Percentiles rank a stretch among this genome's conserved stretches.
Evolutionary conservation across 2,888 invertebrate species (phyloP).

Genomic region (Spatulosminthurus flaviceps): DNA sequence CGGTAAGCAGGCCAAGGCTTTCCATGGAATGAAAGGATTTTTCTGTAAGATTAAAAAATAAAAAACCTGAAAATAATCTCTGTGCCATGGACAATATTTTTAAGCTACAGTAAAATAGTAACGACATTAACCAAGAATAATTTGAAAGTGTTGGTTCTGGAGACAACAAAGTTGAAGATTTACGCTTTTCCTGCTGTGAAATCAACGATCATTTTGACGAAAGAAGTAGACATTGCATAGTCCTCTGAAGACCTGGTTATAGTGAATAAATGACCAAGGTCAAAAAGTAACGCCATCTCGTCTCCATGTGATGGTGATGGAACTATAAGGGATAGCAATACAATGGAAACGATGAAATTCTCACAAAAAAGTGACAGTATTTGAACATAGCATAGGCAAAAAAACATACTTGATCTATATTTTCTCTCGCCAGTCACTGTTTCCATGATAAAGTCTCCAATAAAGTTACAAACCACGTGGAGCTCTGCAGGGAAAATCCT

Average conservation of each 20-base stretch:
- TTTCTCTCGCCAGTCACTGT: not conserved
- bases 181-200: not conserved
- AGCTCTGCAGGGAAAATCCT: not conserved
- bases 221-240: not conserved
- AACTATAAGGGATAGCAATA: not conserved
- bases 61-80: too few relatives aligned
- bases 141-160: not conserved
- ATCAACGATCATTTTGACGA: not conserved
- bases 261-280: not conserved
- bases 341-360: not conserved
- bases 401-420: not conserved
- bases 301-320: constrained; percentile 7
- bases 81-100: too few relatives aligned
- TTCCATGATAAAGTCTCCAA: not conserved
- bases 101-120: not conserved
- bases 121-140: not conserved
- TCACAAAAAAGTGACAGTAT: not conserved
- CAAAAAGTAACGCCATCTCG: constrained; percentile 1
- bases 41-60: not conserved
- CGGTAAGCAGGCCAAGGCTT: not conserved
- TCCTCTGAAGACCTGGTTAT: not conserved
- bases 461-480: not conserved
- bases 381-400: not conserved
- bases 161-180: not conserved
- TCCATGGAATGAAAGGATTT: constrained; percentile 1